Evolutionary conservation across 2,888 invertebrate genomes (phyloP), one percentile per base, ranked within the genome.

Genomic region (Eupsilia transversa): DNA sequence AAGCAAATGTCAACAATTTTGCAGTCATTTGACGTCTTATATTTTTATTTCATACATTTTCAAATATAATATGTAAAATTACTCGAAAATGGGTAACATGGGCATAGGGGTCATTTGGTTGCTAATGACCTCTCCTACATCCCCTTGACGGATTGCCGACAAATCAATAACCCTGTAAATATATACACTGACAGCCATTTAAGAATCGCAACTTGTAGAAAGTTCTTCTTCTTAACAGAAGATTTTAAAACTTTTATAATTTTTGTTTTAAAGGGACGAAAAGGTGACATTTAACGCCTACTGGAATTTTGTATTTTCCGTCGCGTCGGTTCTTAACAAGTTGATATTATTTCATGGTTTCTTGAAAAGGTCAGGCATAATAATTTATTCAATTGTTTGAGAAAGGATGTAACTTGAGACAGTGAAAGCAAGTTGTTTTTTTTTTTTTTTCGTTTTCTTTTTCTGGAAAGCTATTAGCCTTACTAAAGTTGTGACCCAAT

Each of bases 291-390:
- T 41, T 35, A 14, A 66, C 35, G 56, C 35, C n/a, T 33, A 38
- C 52, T 38, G n/a, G 7, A 56, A 33, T 56, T 68, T 49, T 43
- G 14, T 54, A 41, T 43, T 60, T 43, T 43, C 14, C 12, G 23
- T 27, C 2, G 17, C 12, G 23, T 27, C 2, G 17, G 17, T 27
- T 49, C 38, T 59, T 52, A 35, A 59, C 33, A 75, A 38, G 14
- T 54, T 77, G 17, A 38, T 76, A 7, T 59, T 60, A 41, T 57
- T 38, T 41, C 35, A 35, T 23, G n/a, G 27, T 75, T 60, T 60
- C 30, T 54, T 54, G 20, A 23, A 63, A 64, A 41, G 46, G 43
- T 41, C 30, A 46, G n/a, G 35, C n/a, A n/a, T n/a, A 30, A 38
- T 33, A 38, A 14, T 30, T 4, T 61, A 35, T 41, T 33, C 23